Percentiles rank a stretch among this genome's conserved stretches.
Conservation (phyloP, 2,888 invertebrate genomes). For the Proisotoma minuta region DNA sequence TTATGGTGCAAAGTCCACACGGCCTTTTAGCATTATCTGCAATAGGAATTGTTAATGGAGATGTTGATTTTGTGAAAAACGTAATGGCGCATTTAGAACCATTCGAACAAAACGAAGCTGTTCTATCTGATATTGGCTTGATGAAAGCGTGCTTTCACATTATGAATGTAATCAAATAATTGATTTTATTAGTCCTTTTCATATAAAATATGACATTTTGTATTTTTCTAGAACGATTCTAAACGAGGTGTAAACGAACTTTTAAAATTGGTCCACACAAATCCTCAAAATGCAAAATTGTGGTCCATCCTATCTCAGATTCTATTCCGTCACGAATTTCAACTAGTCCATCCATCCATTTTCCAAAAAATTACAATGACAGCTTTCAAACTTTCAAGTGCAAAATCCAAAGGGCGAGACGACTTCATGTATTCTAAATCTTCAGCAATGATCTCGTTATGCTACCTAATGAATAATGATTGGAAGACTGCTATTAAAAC, state of each 20-base stretch:
- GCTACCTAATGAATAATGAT: constrained; percentile 35
- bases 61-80: constrained; percentile 20
- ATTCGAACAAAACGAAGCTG: constrained; percentile 12
- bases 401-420: constrained; percentile 17
- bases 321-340: constrained; percentile 19
- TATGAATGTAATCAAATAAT: constrained; percentile 29
- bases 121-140: constrained; percentile 31
- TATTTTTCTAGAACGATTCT: constrained; percentile 9
- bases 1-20: constrained; percentile 28
- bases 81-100: constrained; percentile 24
- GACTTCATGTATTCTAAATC: constrained; percentile 21
- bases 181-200: constrained; percentile 15
- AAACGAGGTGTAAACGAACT: constrained; percentile 15
- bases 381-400: constrained; percentile 22
- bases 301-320: constrained; percentile 31
- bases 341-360: constrained; percentile 14
- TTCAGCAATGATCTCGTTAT: constrained; percentile 31
- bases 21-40: constrained; percentile 32
- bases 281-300: constrained; percentile 35
- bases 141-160: constrained; percentile 30
- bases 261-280: constrained; percentile 19
- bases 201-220: too few species aligned
- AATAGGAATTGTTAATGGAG: constrained; percentile 28
- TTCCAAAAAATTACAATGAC: constrained; percentile 24
- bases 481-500: constrained; percentile 27